A percentile compares a stretch with the other conserved stretches of the same genome.
Conservation (phyloP, 2,113 vertebrate genomes). For the Rhynchopsitta pachyrhyncha region DNA sequence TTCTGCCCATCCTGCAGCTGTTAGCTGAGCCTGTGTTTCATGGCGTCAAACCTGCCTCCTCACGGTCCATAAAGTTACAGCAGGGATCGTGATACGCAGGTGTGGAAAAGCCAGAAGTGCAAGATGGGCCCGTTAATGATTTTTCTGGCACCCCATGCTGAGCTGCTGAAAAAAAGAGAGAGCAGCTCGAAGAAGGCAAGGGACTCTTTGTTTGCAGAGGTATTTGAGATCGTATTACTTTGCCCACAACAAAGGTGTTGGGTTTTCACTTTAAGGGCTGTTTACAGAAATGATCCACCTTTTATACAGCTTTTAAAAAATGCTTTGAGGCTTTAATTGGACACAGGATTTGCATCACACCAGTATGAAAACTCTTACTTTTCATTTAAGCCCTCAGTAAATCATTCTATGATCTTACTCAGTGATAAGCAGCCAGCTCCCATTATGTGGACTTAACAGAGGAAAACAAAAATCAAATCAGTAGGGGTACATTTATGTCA, state of each 20-base stretch:
- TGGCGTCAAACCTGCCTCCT: slow-evolving; percentile 84
- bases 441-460: background rate
- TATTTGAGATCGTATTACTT: slow-evolving; percentile 29
- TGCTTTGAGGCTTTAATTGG: slow-evolving; percentile 58
- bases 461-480: background rate
- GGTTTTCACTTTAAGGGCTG: slow-evolving; percentile 41
- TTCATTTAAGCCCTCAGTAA: slow-evolving; percentile 2
- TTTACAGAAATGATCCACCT: slow-evolving; percentile 62
- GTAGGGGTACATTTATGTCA: background rate
- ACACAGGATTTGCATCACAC: background rate
- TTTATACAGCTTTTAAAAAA: slow-evolving; percentile 66
- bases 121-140: slow-evolving; percentile 66
- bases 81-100: slow-evolving; percentile 71
- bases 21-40: slow-evolving; percentile 62
- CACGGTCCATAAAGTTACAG: slow-evolving; percentile 79
- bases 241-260: slow-evolving; percentile 60
- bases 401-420: background rate
- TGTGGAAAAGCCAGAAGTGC: slow-evolving; percentile 74
- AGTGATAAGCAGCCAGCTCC: background rate
- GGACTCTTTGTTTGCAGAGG: slow-evolving; percentile 60
- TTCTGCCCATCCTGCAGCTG: slow-evolving; percentile 76
- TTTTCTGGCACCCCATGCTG: slow-evolving; percentile 71
- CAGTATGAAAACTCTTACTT: slow-evolving; percentile 36
- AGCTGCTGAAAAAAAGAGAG: slow-evolving; percentile 31
- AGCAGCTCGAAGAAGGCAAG: background rate